A percentile compares a stretch with the other conserved stretches of the same genome.
Conservation (phyloP, 2,888 invertebrate genomes). For the Drosophila lacicola region DNA sequence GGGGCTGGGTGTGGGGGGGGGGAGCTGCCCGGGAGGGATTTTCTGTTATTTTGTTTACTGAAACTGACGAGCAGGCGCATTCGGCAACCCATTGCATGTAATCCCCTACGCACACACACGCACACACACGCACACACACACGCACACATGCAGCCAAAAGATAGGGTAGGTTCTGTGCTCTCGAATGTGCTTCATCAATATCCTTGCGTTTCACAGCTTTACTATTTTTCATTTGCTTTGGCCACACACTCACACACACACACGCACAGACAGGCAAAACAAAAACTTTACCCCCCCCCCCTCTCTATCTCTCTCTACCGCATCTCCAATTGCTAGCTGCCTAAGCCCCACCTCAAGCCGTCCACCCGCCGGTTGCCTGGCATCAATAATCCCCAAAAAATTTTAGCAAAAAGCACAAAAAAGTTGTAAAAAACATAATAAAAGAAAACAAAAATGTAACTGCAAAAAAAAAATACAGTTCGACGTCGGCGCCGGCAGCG, state of each 20-base stretch:
- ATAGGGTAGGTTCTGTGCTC: conserved; percentile 42
- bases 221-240: conserved; percentile 63
- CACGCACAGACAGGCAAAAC: conserved; percentile 40
- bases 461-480: conserved; percentile 65
- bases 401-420: conserved; percentile 23
- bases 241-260: conserved; percentile 25
- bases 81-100: conserved; percentile 36
- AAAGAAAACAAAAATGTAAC: conserved; percentile 14
- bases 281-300: conserved; percentile 28
- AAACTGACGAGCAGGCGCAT: conserved; percentile 57
- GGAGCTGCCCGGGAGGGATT: too few species aligned
- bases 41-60: conserved; percentile 42
- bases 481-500: conserved; percentile 60
- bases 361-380: conserved; percentile 24
- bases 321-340: conserved; percentile 3
- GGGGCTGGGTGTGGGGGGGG: neutral
- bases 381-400: conserved; percentile 83
- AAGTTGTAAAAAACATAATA: conserved; percentile 45
- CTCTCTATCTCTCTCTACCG: neutral
- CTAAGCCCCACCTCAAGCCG: conserved; percentile 3
- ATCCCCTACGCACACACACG: conserved; percentile 62
- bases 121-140: conserved; percentile 39
- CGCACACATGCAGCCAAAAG: conserved; percentile 8
- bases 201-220: conserved; percentile 60
- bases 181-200: conserved; percentile 83